These are phyloP conservation scores for Dipodomys ordii DNA, from an alignment of 2,113 vertebrate genomes.

Conservation along the genomic window DNA sequence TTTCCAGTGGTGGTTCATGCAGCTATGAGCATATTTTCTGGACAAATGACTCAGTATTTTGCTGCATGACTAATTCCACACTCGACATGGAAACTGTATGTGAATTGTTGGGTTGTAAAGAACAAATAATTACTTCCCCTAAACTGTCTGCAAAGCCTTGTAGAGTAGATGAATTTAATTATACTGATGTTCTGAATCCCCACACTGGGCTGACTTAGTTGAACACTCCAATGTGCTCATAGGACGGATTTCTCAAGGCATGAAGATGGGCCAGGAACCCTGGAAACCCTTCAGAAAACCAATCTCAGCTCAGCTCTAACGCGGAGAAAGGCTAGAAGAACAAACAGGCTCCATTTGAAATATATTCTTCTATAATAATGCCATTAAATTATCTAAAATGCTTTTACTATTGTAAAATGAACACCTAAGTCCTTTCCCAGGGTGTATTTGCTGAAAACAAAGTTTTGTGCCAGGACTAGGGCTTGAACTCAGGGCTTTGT, in stretches of 20 bases:
- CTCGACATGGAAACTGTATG: constrained; percentile 52
- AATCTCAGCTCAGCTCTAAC: constrained; percentile 19
- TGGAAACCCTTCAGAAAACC: not conserved
- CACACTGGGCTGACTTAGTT: constrained; percentile 48
- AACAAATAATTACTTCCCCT: constrained; percentile 50
- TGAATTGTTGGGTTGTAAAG: constrained; percentile 58
- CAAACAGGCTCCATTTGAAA: not conserved
- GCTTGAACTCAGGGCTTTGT: too few species aligned
- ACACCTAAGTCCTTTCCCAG: constrained; percentile 22
- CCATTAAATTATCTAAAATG: constrained; percentile 31
- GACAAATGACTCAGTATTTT: constrained; percentile 75
- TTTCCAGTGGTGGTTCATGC: constrained; percentile 71
- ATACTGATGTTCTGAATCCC: constrained; percentile 36
- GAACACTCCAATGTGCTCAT: not conserved
- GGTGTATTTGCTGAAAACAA: constrained; percentile 32
- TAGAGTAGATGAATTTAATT: constrained; percentile 62
- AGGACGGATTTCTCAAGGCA: not conserved
- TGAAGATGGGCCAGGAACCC: not conserved
- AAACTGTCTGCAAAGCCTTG: constrained; percentile 62
- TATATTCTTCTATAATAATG: constrained; percentile 29
- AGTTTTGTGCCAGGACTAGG: not conserved
- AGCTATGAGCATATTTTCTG: constrained; percentile 71
- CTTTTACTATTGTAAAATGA: constrained; percentile 42
- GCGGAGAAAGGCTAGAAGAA: constrained; percentile 62
- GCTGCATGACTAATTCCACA: constrained; percentile 54